These are phyloP conservation scores for Mus minutoides DNA, from an alignment of 2,797 vertebrate genomes.

Conservation along the genomic window DNA sequence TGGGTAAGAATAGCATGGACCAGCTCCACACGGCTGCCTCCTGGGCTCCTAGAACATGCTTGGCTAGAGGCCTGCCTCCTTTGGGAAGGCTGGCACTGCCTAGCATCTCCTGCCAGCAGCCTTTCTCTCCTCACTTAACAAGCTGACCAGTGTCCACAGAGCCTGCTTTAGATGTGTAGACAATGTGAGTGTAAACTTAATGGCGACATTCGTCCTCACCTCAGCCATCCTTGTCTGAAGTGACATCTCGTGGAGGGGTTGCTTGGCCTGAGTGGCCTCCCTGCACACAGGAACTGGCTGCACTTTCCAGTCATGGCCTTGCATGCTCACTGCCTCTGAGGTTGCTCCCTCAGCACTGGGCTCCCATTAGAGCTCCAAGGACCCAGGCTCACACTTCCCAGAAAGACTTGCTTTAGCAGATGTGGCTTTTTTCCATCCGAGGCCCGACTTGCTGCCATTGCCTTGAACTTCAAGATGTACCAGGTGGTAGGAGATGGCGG, in stretches of 20 bases:
- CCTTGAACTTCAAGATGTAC: constrained; percentile 5
- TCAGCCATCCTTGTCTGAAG: neutral
- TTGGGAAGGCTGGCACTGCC: neutral
- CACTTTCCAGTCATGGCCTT: neutral
- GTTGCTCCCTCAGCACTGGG: neutral
- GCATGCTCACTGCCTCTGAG: neutral
- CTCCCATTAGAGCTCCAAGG: neutral
- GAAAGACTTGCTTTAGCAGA: neutral
- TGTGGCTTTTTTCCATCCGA: neutral
- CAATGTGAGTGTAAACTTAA: neutral
- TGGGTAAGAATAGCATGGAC: constrained; percentile 67
- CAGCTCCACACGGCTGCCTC: constrained; percentile 42
- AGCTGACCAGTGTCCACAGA: neutral
- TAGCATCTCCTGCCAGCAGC: neutral
- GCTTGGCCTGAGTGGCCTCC: neutral
- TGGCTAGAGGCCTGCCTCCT: neutral
- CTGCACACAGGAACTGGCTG: neutral
- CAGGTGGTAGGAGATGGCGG: neutral
- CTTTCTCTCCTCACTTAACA: neutral
- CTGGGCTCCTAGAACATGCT: neutral
- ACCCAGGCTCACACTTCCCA: neutral
- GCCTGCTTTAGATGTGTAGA: neutral
- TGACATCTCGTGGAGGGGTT: neutral
- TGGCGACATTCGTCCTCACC: neutral
- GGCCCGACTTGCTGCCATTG: neutral